These are phyloP conservation scores for Mycteria americana DNA, from an alignment of 2,797 vertebrate genomes.

Conservation along the genomic window DNA sequence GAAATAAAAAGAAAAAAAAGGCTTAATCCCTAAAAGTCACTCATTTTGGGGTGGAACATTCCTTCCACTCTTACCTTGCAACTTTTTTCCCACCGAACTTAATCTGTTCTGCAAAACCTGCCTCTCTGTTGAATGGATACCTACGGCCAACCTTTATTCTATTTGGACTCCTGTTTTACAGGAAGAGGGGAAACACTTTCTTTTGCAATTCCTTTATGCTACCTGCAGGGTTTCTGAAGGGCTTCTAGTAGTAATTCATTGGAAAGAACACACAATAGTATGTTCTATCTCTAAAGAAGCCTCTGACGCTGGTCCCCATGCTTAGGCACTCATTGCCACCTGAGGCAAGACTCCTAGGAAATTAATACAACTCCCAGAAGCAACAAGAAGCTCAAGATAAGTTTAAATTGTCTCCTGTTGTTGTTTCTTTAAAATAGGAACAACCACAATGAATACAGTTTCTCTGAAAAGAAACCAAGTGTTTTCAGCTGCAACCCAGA, in stretches of 20 bases:
- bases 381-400: neutral
- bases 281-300: neutral
- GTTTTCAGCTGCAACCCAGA: neutral
- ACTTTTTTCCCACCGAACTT: neutral
- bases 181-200: neutral
- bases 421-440: neutral
- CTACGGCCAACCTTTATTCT: neutral
- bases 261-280: neutral
- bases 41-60: neutral
- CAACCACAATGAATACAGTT: neutral
- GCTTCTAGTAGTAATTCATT: neutral
- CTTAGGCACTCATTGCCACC: neutral
- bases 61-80: neutral
- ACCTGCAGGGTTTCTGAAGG: neutral
- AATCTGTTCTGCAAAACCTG: neutral
- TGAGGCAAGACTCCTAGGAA: neutral
- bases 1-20: neutral
- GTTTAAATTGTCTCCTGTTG: neutral
- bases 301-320: neutral
- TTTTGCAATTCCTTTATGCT: neutral
- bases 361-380: neutral
- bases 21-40: neutral
- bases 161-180: neutral
- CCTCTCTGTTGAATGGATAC: neutral
- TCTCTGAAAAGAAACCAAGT: neutral